These are phyloP conservation scores for Hydraecia micacea DNA, from an alignment of 2,888 invertebrate species.

Conservation along the genomic window DNA sequence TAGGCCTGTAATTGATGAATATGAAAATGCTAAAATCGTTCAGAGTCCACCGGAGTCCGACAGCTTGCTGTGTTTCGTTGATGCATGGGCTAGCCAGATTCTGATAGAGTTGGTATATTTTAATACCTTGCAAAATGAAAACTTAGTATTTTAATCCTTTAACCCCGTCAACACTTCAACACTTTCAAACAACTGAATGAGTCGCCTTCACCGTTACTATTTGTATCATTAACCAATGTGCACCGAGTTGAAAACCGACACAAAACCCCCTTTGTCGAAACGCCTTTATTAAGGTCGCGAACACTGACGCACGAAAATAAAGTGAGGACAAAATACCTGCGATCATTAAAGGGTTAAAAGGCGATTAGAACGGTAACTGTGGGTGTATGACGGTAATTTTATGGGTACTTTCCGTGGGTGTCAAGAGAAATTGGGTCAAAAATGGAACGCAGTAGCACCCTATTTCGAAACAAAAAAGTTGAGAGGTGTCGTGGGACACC, in stretches of 20 bases:
- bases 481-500: not conserved
- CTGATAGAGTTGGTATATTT: not conserved
- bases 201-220: not conserved
- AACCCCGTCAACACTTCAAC: too few relatives aligned
- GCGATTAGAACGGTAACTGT: conserved; percentile 13
- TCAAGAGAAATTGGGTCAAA: not conserved
- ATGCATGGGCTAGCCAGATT: too few relatives aligned
- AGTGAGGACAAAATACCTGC: conserved; percentile 11
- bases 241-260: conserved; percentile 21
- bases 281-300: conserved; percentile 26
- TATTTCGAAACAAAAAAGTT: not conserved
- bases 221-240: conserved; percentile 37
- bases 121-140: not conserved
- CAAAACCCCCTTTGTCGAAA: conserved; percentile 20
- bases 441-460: not conserved
- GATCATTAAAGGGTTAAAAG: conserved; percentile 30
- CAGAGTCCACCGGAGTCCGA: too few relatives aligned
- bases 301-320: conserved; percentile 24
- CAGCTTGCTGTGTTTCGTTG: too few relatives aligned
- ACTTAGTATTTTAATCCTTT: not conserved
- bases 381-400: conserved; percentile 16
- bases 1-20: too few relatives aligned
- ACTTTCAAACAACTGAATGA: not conserved
- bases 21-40: too few relatives aligned
- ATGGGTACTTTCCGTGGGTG: not conserved